Evolutionary conservation across 2,888 invertebrate genomes (phyloP), one percentile per base, ranked within the genome.

Genomic region (Labia minor): DNA sequence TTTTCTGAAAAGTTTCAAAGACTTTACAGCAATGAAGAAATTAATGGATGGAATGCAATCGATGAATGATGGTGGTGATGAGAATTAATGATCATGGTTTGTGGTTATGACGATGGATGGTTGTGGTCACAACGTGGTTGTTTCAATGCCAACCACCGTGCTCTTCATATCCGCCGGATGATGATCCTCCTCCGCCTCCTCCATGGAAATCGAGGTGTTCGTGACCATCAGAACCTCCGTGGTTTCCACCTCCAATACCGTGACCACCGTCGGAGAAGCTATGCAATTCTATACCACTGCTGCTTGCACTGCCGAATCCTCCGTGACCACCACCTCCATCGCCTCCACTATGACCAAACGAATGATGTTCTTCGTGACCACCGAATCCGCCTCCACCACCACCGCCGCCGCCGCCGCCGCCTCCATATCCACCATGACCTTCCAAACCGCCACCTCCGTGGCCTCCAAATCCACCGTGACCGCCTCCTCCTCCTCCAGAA

Each of bases 401-500:
- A 3, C 66, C 68, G 19, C 63, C 68, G 14, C 72, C 73, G 65
- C 71, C 72, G 2, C 67, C 66, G 37, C 67, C 70, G 21, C 69
- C 68, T 14, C 64, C 26, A 49, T 64, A 71, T 49, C 68, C 67
- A 1, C 62, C 70, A 21, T 20, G 64, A 19, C 21, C 19, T n/a
- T 16, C 49, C 3, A 11, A 3, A 16, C 11, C 62, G 20, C 18
- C 67, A 63, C 64, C 37, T 3, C 72, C 72, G 16, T 70, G 71
- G 63, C 66, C 63, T 10, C 61, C 49, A 21, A 2, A 19, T 61
- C 65, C 65, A 1, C 68, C 69, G 3, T 67, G 65, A 20, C 67
- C 65, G 21, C 72, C 74, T 62, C 73, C 86, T 1, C 86, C 85
- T 67, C 85, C 83, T 0, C 86, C 86, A 61, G 87, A 86, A 76